These are phyloP conservation scores for Eumacrocentrus americanus DNA, from an alignment of 2,888 invertebrate species.

Conservation along the genomic window DNA sequence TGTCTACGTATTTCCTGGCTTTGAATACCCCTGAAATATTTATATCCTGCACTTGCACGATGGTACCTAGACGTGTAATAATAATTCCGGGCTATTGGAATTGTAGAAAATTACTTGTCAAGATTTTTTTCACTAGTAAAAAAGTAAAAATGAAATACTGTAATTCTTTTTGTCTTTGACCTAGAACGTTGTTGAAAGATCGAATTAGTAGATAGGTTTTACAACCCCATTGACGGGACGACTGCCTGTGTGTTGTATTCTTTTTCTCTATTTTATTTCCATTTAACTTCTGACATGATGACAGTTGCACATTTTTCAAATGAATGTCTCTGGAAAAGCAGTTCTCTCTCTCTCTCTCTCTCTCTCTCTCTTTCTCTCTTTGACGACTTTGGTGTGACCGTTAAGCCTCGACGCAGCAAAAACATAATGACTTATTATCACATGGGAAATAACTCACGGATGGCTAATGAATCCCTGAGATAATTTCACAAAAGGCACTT, in stretches of 20 bases:
- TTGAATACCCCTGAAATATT: constrained; percentile 34
- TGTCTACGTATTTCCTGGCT: constrained; percentile 25
- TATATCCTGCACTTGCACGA: constrained; percentile 24
- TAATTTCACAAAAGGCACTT: not conserved
- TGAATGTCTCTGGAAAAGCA: too few relatives aligned
- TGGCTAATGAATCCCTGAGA: not conserved
- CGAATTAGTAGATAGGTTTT: not conserved
- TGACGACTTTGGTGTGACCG: too few relatives aligned
- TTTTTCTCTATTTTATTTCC: not conserved
- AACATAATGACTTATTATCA: constrained; percentile 23
- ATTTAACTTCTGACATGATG: not conserved
- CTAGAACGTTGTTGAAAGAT: not conserved
- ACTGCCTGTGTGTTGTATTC: too few relatives aligned
- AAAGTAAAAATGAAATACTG: not conserved
- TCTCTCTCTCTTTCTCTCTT: too few relatives aligned
- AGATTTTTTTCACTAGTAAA: not conserved
- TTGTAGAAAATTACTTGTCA: not conserved
- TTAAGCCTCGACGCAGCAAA: too few relatives aligned
- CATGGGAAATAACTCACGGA: constrained; percentile 23
- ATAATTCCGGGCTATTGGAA: not conserved
- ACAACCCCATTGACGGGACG: not conserved
- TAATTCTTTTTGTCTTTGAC: not conserved
- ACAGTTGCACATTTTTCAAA: too few relatives aligned
- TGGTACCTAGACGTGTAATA: not conserved
- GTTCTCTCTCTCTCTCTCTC: too few relatives aligned